Conservation (phyloP, 1,140 invertebrate genomes). For the Cardiocondyla obscurior region DNA sequence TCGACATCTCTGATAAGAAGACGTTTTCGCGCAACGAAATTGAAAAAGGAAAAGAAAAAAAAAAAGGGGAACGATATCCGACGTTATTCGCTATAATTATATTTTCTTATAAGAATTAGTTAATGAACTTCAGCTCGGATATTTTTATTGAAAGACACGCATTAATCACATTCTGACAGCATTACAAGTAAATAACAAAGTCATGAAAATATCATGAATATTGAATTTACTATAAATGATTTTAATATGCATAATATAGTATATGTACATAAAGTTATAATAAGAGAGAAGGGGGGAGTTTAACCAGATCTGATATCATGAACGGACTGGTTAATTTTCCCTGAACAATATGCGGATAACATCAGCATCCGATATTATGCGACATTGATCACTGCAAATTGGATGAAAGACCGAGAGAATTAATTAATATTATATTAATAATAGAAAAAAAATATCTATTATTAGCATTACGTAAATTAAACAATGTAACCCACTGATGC, state of each 20-base stretch:
- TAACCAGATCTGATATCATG: constrained; percentile 19
- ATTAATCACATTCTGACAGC: constrained; percentile 15
- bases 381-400: constrained; percentile 37
- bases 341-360: constrained; percentile 30
- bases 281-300: neutral
- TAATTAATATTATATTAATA: constrained; percentile 36
- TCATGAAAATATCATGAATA: constrained; percentile 33
- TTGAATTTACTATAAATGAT: constrained; percentile 31
- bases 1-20: constrained; percentile 30
- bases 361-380: constrained; percentile 28
- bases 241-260: constrained; percentile 12
- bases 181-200: constrained; percentile 13
- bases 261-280: constrained; percentile 16
- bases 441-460: constrained; percentile 6
- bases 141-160: neutral
- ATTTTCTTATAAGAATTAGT: neutral
- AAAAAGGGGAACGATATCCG: constrained; percentile 4
- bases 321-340: constrained; percentile 34
- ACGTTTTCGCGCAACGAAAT: neutral
- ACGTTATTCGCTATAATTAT: neutral
- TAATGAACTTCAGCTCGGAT: neutral
- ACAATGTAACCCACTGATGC: neutral
- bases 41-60: constrained; percentile 15
- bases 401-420: constrained; percentile 13
- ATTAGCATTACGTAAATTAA: neutral